Base-by-base conservation (phyloP, 2,113 vertebrate species). In the Elaphurus davidianus region DNA sequence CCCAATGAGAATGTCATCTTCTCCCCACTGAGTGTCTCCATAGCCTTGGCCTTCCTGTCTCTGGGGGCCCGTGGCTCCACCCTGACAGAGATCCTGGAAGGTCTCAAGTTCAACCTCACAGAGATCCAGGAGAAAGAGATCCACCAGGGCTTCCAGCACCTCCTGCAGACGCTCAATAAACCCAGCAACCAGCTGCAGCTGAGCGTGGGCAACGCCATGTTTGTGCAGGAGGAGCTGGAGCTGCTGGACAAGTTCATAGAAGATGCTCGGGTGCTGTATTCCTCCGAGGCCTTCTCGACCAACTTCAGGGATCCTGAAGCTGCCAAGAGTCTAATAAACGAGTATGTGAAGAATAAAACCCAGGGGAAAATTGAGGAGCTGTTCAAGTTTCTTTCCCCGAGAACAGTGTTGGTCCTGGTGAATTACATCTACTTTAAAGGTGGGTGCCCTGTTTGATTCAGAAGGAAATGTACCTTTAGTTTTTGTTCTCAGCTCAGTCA, bases 381-480 rank as follows among this genome's bases (percentile, higher is more conserved):
- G 96, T 84, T 99, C 74, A 96, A 98, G 4, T 0, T 17, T 0
- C 1, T 9, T 62, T 62, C 59, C 0, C 98, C 95, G 0, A 25
- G 62, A 16, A 62, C 59, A 6, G 59, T 0, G 59, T 98, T 99
- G 98, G 93, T 99, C 52, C 98, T 99, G 84, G 98, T 99, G 76
- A 99, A 99, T 91, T 99, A 98, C 15, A 98, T 99, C 87, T 99
- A 97, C 96, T 99, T 99, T 94, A 99, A 98, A 99, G 99, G 99
- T 99, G 98, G 86, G 95, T 2, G 13, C 21, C 1, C 0, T 10
- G 1, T 7, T 4, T 3, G 15, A 40, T 16, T 50, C 10, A 0
- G 27, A 1, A 33, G 27, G 40, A n/a, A 27, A 2, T 3, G 19
- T 15, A 9, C 12, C 59, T 30, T 4, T 5, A 5, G 15, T 2